Conservation (phyloP, 2,888 invertebrate species). For the Hesperia comma region DNA sequence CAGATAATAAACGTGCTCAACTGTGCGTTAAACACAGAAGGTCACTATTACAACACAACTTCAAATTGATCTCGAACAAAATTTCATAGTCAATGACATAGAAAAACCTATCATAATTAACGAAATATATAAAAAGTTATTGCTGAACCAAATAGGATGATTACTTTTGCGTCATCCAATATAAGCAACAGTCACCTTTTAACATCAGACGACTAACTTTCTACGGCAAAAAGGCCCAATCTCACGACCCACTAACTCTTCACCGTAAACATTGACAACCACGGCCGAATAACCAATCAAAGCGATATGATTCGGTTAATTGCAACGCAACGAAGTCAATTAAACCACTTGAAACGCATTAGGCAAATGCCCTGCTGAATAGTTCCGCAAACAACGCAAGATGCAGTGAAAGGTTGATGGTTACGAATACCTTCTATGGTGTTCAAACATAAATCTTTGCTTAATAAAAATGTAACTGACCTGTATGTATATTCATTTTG, state of each 20-base stretch:
- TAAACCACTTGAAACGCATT: slow-evolving; percentile 2
- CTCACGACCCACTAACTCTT: neutral
- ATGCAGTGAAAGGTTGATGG: neutral
- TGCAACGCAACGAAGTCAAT: neutral
- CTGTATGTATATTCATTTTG: too few relatives aligned
- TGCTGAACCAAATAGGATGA: too few relatives aligned
- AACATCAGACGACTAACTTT: neutral
- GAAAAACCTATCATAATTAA: too few relatives aligned
- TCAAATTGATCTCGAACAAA: too few relatives aligned
- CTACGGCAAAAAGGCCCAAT: neutral
- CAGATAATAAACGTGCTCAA: too few relatives aligned
- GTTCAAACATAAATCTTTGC: too few relatives aligned
- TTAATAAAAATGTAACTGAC: too few relatives aligned
- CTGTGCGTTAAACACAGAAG: too few relatives aligned
- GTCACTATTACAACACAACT: too few relatives aligned
- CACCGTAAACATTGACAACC: neutral
- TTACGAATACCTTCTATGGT: neutral
- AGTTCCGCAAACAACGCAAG: neutral
- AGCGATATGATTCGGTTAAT: slow-evolving; percentile 7
- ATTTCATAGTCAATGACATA: too few relatives aligned
- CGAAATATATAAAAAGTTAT: too few relatives aligned
- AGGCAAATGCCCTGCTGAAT: neutral
- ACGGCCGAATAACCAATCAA: neutral
- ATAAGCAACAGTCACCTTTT: neutral
- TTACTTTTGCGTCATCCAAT: neutral